Conservation (phyloP, 2,113 vertebrate species). For the Trematocara zebra region DNA sequence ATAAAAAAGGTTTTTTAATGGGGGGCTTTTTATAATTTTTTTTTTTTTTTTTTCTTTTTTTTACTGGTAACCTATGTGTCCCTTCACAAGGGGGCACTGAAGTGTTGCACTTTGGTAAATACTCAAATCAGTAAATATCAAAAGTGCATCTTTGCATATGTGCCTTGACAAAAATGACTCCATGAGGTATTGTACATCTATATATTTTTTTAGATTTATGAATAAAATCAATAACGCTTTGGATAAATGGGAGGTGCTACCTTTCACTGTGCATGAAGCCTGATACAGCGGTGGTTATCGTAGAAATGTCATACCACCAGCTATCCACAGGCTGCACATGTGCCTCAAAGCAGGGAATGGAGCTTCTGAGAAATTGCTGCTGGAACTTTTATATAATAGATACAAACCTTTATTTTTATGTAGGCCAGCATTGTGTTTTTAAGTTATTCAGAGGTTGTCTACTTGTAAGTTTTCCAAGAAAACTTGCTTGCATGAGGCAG, state of each 20-base stretch:
- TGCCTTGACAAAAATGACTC: slow-evolving; percentile 47
- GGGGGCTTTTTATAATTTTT: neutral
- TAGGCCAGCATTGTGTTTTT: neutral
- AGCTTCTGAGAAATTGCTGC: neutral
- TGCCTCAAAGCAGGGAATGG: slow-evolving; percentile 20
- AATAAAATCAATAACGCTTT: neutral
- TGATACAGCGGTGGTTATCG: neutral
- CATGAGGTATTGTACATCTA: neutral
- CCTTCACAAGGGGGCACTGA: neutral
- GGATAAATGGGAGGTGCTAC: neutral
- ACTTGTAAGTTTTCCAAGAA: neutral
- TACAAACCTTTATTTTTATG: neutral
- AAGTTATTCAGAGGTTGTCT: neutral
- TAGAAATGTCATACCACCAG: neutral
- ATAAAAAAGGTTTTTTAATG: neutral
- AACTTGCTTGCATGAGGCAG: neutral
- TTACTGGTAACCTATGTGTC: neutral
- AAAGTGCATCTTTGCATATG: neutral
- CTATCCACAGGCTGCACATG: neutral
- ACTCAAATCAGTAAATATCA: neutral
- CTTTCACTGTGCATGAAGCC: neutral
- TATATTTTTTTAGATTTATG: neutral
- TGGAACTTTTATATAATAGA: neutral
- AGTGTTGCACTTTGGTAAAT: neutral
- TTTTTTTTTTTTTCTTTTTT: neutral